Evolutionary conservation across 1,140 invertebrate species (phyloP), one percentile per base, ranked within the genome.

Genomic region (Pseudomyrmex gracilis): DNA sequence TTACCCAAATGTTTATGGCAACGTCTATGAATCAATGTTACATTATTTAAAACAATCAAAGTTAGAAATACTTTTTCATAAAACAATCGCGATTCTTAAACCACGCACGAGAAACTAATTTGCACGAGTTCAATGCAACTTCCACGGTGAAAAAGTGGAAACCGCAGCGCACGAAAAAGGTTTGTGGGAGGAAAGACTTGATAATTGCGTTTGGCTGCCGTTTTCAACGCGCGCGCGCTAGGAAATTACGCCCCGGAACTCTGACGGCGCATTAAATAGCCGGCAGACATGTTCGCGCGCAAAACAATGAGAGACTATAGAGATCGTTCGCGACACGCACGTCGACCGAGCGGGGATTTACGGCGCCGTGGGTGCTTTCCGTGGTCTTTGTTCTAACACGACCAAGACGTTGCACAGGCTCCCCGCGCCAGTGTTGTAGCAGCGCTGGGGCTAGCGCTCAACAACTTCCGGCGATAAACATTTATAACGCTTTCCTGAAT

Each of bases 231-330:
- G 66, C 34, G 34, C 55, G 34, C 58, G 76, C 67, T n/a, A 15
- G 76, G 61, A 73, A 84, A 66, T 78, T 70, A 82, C 58, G 47
- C 57, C 20, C 76, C 63, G 83, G 76, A 84, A 82, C 83, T 63
- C 66, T 82, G 57, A 63, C 57, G 76, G 68, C 47, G 83, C 60
- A 82, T 84, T 84, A 84, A 84, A 82, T 70, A 82, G 83, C 24
- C 57, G 66, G 76, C 76, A 64, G 83, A 82, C 76, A 82, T 70
- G 83, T 84, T 84, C 64, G 76, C 76, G 74, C 34, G 66, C 58
- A 82, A 84, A 84, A 84, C 83, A 84, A 84, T 84, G 83, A 84
- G 83, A 82, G 57, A 80, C 76, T 73, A 84, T 82, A 70, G 74
- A 80, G 74, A 84, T 70, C 63, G 64, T 84, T 82, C 60, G 66